Percentiles rank a stretch among this genome's conserved stretches.
phyloP scores from a whole-genome alignment of 35 echinoderm and acorn worm species.

The Diadema setosum region DNA sequence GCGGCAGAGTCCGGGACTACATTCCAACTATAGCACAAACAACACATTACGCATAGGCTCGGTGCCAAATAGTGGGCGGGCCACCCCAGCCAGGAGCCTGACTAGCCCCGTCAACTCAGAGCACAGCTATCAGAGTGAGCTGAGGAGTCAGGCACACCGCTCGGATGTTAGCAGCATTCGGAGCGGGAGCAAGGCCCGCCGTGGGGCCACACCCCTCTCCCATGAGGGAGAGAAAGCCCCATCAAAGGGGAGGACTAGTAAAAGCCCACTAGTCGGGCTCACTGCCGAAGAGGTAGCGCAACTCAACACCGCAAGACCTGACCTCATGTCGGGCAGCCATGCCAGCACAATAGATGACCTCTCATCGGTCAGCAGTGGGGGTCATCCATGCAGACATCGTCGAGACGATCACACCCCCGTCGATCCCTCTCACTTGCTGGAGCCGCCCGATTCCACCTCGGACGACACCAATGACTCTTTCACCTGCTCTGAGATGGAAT shows the following conservation, averaged over 20 bases:
- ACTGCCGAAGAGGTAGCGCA: slow-evolving; percentile 88
- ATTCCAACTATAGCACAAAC: slow-evolving; percentile 11
- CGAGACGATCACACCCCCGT: slow-evolving; percentile 6
- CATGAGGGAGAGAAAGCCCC: neutral
- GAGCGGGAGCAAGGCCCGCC: slow-evolving; percentile 27
- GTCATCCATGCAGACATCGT: neutral
- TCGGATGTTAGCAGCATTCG: slow-evolving; percentile 73
- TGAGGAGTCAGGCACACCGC: slow-evolving; percentile 66
- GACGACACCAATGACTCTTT: slow-evolving; percentile 92
- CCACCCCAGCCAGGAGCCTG: slow-evolving; percentile 48
- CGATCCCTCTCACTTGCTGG: slow-evolving; percentile 56
- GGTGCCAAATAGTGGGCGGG: slow-evolving; percentile 37
- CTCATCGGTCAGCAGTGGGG: slow-evolving; percentile 67
- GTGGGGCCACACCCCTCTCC: slow-evolving; percentile 34
- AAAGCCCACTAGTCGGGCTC: slow-evolving; percentile 58
- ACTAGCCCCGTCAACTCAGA: slow-evolving; percentile 64
- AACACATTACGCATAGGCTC: neutral
- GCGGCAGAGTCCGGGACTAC: neutral
- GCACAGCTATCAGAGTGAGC: slow-evolving; percentile 77
- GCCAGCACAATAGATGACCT: slow-evolving; percentile 96
- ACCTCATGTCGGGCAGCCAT: slow-evolving; percentile 85
- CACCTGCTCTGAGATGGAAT: slow-evolving; percentile 93
- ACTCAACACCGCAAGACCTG: slow-evolving; percentile 82
- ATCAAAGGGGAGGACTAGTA: slow-evolving; percentile 44
- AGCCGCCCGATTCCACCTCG: slow-evolving; percentile 77